phyloP scores from a whole-genome alignment of 2,113 vertebrate species.

The Callopanchax toddi region DNA sequence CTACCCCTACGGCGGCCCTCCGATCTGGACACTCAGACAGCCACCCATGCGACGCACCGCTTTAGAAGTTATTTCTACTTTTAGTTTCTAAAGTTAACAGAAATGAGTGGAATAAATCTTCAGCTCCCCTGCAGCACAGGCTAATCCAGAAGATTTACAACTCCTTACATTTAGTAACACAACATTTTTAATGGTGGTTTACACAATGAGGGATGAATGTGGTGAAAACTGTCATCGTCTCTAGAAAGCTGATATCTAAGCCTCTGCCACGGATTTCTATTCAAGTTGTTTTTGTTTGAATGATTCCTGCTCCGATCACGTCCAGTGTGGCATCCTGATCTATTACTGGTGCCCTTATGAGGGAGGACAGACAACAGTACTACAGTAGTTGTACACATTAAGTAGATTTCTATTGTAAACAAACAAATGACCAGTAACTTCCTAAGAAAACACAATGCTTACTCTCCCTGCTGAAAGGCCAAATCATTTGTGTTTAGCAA shows the following conservation, averaged over 20 bases:
- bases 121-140: conserved; percentile 8
- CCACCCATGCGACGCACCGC: neutral
- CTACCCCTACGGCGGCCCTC: neutral
- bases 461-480: no score
- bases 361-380: no score
- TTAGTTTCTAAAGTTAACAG: conserved; percentile 7
- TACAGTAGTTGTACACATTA: no score
- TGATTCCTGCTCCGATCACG: conserved; percentile 19
- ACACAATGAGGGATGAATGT: conserved; percentile 26
- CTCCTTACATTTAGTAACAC: conserved; percentile 17
- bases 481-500: no score
- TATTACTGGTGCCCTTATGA: no score
- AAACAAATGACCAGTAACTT: no score
- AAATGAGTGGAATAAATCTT: neutral
- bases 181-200: conserved; percentile 24
- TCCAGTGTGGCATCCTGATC: neutral
- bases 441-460: no score
- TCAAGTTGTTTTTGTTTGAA: conserved; percentile 11
- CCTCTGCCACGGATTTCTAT: conserved; percentile 22
- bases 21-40: conserved; percentile 26
- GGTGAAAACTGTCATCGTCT: conserved; percentile 28
- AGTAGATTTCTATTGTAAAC: no score
- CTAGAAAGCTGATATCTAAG: conserved; percentile 29
- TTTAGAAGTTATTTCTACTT: conserved; percentile 1
- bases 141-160: conserved; percentile 36